Conservation (phyloP, 2,888 invertebrate species). For the Agriopis leucophaearia region DNA sequence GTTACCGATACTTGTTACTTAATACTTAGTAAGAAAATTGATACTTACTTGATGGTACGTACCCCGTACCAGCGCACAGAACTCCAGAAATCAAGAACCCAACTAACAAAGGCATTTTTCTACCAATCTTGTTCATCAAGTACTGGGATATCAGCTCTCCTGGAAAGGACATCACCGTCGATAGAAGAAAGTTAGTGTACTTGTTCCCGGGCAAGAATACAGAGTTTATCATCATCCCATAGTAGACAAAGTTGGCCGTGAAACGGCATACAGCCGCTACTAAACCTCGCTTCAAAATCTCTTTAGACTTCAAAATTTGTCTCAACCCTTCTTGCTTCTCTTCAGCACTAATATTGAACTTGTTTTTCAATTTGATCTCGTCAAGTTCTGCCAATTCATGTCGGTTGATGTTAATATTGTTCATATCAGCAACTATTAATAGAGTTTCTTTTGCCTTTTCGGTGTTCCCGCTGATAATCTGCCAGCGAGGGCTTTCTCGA, state of each 20-base stretch:
- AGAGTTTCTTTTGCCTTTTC: conserved; percentile 65
- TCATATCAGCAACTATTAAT: conserved; percentile 60
- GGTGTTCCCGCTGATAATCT: conserved; percentile 67
- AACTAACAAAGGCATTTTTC: conserved; percentile 65
- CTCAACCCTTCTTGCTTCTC: conserved; percentile 62
- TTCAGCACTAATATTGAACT: conserved; percentile 63
- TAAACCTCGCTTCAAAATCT: conserved; percentile 63
- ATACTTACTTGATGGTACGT: conserved; percentile 66
- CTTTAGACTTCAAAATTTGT: conserved; percentile 64
- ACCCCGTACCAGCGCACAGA: conserved; percentile 62
- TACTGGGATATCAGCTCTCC: conserved; percentile 71
- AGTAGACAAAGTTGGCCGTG: conserved; percentile 72
- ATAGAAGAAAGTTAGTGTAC: conserved; percentile 71
- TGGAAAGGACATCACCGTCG: conserved; percentile 75
- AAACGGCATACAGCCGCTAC: conserved; percentile 64
- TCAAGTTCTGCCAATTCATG: conserved; percentile 61
- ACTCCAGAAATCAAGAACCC: conserved; percentile 65
- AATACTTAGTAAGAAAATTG: not conserved
- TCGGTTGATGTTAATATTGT: conserved; percentile 64
- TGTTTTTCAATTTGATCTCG: conserved; percentile 58
- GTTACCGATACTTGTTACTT: too few species aligned
- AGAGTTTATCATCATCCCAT: conserved; percentile 73
- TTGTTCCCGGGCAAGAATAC: conserved; percentile 75
- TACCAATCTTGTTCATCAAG: conserved; percentile 72
- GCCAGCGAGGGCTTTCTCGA: conserved; percentile 76